A percentile compares a stretch with the other conserved stretches of the same genome.
These are phyloP conservation scores for Piaya cayana DNA, from an alignment of 2,113 vertebrate species.

Conservation along the genomic window DNA sequence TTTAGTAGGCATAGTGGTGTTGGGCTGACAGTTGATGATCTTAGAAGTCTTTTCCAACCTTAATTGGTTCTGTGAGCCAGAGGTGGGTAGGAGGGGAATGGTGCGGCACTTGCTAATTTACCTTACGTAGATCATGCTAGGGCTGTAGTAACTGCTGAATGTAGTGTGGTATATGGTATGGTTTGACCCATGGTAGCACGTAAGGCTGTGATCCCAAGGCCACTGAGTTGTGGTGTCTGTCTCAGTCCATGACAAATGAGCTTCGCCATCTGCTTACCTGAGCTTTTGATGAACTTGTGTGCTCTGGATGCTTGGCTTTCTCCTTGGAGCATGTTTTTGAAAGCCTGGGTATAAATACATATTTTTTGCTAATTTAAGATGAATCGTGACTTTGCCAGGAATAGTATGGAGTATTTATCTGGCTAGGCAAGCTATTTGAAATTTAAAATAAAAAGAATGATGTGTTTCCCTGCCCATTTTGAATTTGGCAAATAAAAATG, in stretches of 20 bases:
- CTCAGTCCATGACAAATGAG: rapidly evolving
- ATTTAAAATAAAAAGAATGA: not conserved
- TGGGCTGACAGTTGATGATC: too few species aligned
- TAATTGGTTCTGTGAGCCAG: too few species aligned
- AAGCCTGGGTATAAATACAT: rapidly evolving
- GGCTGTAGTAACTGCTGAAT: rapidly evolving
- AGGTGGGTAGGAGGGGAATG: not conserved
- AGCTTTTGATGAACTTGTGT: not conserved
- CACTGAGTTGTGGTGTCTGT: not conserved
- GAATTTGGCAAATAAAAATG: rapidly evolving
- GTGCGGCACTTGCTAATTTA: rapidly evolving
- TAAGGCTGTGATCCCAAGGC: not conserved
- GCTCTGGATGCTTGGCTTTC: rapidly evolving
- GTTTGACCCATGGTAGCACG: rapidly evolving
- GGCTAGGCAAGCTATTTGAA: not conserved
- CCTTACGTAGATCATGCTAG: rapidly evolving
- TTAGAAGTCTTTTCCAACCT: too few species aligned
- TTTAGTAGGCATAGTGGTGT: too few species aligned
- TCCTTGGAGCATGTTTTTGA: too few species aligned
- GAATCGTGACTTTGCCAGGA: not conserved
- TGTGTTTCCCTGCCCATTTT: not conserved
- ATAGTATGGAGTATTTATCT: not conserved
- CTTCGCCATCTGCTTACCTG: too few species aligned
- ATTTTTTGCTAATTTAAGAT: too few species aligned
- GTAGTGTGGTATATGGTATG: rapidly evolving